Percentiles rank a stretch among this genome's conserved stretches.
phyloP scores from a whole-genome alignment of 2,113 vertebrate species.

The Oreochromis aureus region DNA sequence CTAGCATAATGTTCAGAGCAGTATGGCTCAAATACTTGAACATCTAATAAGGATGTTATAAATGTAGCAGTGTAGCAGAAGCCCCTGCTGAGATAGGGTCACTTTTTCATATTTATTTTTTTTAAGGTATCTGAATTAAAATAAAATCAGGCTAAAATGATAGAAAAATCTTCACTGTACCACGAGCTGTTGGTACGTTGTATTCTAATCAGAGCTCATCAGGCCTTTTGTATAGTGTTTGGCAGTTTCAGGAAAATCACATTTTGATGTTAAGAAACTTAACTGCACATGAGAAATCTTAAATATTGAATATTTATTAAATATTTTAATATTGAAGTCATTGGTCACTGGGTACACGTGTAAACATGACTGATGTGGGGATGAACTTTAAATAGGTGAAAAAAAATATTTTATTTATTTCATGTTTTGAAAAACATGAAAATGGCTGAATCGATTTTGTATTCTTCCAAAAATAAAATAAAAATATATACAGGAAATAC shows the following conservation, averaged over 20 bases:
- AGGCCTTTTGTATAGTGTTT: fast-evolving
- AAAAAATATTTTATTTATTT: not conserved
- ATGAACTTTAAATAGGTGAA: fast-evolving
- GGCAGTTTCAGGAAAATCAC: not conserved
- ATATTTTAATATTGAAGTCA: not conserved
- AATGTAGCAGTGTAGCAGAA: not conserved
- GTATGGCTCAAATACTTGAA: fast-evolving
- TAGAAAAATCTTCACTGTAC: not conserved
- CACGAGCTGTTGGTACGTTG: fast-evolving
- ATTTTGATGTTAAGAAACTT: fast-evolving
- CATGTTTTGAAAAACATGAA: not conserved
- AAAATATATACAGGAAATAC: not conserved
- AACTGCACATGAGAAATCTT: fast-evolving
- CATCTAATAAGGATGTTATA: not conserved
- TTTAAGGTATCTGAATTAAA: not conserved
- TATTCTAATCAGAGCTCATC: not conserved
- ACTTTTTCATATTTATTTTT: fast-evolving
- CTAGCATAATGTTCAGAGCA: not conserved
- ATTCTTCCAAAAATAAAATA: not conserved
- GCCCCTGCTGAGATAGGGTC: not conserved
- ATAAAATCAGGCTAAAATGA: fast-evolving
- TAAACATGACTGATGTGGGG: not conserved
- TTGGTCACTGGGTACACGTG: not conserved
- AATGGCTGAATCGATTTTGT: not conserved
- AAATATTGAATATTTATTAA: not conserved